These are phyloP conservation scores for Phyllopteryx taeniolatus DNA, from an alignment of 2,113 vertebrate species.

Conservation along the genomic window DNA sequence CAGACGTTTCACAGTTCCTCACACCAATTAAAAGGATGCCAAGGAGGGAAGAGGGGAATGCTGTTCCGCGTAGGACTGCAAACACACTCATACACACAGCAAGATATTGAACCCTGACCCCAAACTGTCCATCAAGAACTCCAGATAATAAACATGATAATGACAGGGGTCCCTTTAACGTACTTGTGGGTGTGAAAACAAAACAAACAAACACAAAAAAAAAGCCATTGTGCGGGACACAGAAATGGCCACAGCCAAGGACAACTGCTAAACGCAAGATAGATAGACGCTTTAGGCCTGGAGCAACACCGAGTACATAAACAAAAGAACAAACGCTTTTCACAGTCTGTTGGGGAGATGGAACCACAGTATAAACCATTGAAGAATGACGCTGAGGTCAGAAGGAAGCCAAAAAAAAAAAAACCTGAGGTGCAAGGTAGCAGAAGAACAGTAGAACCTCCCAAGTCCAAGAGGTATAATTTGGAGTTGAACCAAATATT, in stretches of 20 bases:
- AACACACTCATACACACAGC: conserved; percentile 6
- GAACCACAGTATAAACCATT: conserved; percentile 20
- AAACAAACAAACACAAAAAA: conserved; percentile 32
- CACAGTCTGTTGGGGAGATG: conserved; percentile 30
- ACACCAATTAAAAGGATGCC: conserved; percentile 43
- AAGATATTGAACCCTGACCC: conserved; percentile 11
- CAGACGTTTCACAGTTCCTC: conserved; percentile 44
- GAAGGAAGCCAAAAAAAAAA: neutral
- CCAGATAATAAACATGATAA: conserved; percentile 32
- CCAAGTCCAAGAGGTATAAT: no score
- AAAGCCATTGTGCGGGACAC: conserved; percentile 34
- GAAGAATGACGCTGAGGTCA: neutral
- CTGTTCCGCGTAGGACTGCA: conserved; percentile 29
- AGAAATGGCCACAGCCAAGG: conserved; percentile 50
- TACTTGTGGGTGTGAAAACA: conserved; percentile 20
- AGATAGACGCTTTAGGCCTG: conserved; percentile 25
- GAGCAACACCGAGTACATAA: conserved; percentile 11
- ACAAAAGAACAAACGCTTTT: conserved; percentile 35
- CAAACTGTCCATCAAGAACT: conserved; percentile 22
- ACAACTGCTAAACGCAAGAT: conserved; percentile 26
- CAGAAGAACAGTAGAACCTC: neutral
- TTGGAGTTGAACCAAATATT: no score
- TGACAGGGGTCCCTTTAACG: conserved; percentile 41
- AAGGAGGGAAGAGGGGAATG: conserved; percentile 30
- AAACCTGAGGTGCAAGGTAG: conserved; percentile 2